These are phyloP conservation scores for Tribolium madens DNA, from an alignment of 1,140 invertebrate genomes.

Conservation along the genomic window DNA sequence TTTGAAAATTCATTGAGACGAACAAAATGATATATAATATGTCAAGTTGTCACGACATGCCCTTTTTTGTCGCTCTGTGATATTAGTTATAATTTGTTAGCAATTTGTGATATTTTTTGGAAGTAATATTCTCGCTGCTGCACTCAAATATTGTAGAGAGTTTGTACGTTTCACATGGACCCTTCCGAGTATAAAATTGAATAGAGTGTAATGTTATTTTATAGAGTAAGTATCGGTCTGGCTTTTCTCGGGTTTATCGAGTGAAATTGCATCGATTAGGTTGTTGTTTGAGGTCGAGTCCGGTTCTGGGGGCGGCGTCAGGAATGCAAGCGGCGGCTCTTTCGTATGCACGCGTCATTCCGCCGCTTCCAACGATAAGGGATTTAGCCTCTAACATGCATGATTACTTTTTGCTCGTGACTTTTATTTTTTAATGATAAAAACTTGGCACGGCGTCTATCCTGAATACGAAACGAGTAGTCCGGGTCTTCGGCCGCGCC, in stretches of 20 bases:
- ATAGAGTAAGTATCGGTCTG: neutral
- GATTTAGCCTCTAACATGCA: slow-evolving; percentile 62
- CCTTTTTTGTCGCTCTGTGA: too few relatives aligned
- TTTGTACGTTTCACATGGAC: too few relatives aligned
- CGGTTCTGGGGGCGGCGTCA: slow-evolving; percentile 4
- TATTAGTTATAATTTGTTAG: too few relatives aligned
- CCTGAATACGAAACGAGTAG: slow-evolving; percentile 24
- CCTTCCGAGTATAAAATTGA: neutral
- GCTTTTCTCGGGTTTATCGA: neutral
- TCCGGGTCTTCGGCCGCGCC: neutral
- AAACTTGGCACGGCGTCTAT: slow-evolving; percentile 51
- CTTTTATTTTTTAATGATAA: slow-evolving; percentile 62
- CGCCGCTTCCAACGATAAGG: slow-evolving; percentile 58
- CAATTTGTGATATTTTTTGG: too few relatives aligned
- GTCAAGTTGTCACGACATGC: too few relatives aligned
- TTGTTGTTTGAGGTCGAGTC: neutral
- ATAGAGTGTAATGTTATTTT: neutral
- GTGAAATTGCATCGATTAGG: neutral
- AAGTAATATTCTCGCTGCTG: too few relatives aligned
- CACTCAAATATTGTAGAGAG: too few relatives aligned
- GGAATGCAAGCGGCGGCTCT: slow-evolving; percentile 19
- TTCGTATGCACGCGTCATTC: slow-evolving; percentile 58
- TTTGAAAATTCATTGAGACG: too few relatives aligned
- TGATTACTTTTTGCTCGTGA: slow-evolving; percentile 61
- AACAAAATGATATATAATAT: too few relatives aligned